These are phyloP conservation scores for Poeciliopsis presidionis DNA, from an alignment of 2,797 vertebrate species.

Conservation along the genomic window DNA sequence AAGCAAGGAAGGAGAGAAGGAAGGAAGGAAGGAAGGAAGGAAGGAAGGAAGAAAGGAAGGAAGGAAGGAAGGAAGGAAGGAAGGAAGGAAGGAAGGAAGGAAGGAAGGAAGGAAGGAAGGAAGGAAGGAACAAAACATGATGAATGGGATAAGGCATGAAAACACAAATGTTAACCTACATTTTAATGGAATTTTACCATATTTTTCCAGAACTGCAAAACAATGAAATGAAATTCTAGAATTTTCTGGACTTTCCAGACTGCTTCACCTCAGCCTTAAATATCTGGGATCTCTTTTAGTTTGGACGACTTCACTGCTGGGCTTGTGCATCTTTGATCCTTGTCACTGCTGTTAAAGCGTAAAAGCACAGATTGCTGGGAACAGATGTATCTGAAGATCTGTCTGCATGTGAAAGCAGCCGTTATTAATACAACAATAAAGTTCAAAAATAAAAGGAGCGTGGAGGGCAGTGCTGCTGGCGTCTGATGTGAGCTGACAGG, in stretches of 20 bases:
- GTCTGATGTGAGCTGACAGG: constrained; percentile 53
- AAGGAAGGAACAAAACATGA: background rate
- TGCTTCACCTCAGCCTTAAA: background rate
- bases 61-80: no score
- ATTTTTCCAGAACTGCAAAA: background rate
- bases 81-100: background rate
- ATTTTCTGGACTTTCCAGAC: background rate
- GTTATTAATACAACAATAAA: constrained; percentile 38
- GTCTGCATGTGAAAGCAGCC: constrained; percentile 4
- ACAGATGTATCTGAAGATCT: constrained; percentile 1
- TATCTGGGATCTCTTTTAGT: background rate
- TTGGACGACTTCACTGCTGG: constrained; percentile 2
- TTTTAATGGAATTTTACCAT: background rate
- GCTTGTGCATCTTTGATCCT: constrained; percentile 10
- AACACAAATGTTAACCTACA: background rate
- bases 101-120: background rate
- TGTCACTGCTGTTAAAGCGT: background rate
- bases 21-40: no score
- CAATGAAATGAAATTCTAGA: background rate
- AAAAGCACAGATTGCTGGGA: background rate
- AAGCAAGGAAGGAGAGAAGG: no score
- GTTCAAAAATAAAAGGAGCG: background rate
- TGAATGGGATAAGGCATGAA: background rate
- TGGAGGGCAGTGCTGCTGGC: constrained; percentile 14
- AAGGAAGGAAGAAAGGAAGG: background rate